phyloP scores from a whole-genome alignment of 2,888 invertebrate species.

The Boloria euphrosyne region DNA sequence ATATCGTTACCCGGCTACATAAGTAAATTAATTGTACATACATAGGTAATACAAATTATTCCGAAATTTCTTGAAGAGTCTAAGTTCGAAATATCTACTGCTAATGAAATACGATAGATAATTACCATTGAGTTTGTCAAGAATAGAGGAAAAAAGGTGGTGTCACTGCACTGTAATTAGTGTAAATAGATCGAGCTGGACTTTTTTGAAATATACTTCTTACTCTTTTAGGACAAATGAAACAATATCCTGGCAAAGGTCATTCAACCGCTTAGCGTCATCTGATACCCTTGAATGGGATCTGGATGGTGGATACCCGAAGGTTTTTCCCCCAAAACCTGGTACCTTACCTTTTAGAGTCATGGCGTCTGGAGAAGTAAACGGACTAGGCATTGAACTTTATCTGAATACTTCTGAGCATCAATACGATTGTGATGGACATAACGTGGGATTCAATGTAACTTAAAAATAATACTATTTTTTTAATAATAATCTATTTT shows the following conservation, averaged over 20 bases:
- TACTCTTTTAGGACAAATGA: slow-evolving; percentile 58
- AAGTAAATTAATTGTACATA: no score
- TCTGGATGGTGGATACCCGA: slow-evolving; percentile 68
- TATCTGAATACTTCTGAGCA: slow-evolving; percentile 71
- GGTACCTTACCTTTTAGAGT: slow-evolving; percentile 61
- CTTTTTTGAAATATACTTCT: neutral
- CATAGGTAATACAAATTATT: no score
- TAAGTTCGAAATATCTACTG: neutral
- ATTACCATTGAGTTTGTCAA: no score
- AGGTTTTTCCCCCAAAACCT: slow-evolving; percentile 61
- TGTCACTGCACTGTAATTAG: no score
- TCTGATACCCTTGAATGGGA: slow-evolving; percentile 58
- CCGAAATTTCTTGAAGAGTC: no score
- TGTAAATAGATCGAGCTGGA: no score
- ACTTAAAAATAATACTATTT: slow-evolving; percentile 39
- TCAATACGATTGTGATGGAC: slow-evolving; percentile 71
- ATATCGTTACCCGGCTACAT: no score
- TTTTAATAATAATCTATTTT: neutral
- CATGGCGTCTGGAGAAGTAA: slow-evolving; percentile 69
- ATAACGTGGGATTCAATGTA: slow-evolving; percentile 72
- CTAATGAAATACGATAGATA: neutral
- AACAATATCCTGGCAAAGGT: slow-evolving; percentile 63
- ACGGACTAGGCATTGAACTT: slow-evolving; percentile 70
- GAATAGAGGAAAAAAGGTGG: no score
- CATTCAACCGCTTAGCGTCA: slow-evolving; percentile 51